Conservation (phyloP, 1,140 invertebrate species). For the Pristionchus pacificus region DNA sequence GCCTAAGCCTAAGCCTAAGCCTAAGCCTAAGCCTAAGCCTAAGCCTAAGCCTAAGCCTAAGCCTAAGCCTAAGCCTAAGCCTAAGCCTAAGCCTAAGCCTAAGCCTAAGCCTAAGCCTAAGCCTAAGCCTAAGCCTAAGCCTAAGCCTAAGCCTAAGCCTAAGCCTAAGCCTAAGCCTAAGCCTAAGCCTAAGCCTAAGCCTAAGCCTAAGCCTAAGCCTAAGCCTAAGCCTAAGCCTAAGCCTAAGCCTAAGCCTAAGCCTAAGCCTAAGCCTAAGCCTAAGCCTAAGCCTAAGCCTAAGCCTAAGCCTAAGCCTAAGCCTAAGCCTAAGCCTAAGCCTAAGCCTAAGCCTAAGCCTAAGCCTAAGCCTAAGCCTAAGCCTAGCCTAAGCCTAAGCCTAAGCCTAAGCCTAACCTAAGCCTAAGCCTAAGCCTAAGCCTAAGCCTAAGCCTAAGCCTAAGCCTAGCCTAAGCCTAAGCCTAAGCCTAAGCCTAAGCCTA, state of each 20-base stretch:
- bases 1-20: conserved; percentile 4
- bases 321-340: conserved; percentile 22
- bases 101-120: conserved; percentile 26
- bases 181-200: neutral
- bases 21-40: conserved; percentile 18
- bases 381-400: conserved; percentile 14
- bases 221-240: conserved; percentile 21
- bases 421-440: conserved; percentile 28
- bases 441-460: conserved; percentile 30
- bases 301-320: conserved; percentile 23
- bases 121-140: conserved; percentile 17
- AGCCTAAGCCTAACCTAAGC: conserved; percentile 20
- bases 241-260: conserved; percentile 21
- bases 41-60: neutral
- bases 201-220: conserved; percentile 10
- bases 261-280: conserved; percentile 21
- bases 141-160: conserved; percentile 20
- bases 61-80: conserved; percentile 13
- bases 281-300: conserved; percentile 26
- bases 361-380: conserved; percentile 20
- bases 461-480: conserved; percentile 14
- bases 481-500: conserved; percentile 15
- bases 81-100: conserved; percentile 9
- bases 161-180: conserved; percentile 20
- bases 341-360: conserved; percentile 24